Conservation (phyloP, 2,113 vertebrate genomes). For the Kryptolebias marmoratus region DNA sequence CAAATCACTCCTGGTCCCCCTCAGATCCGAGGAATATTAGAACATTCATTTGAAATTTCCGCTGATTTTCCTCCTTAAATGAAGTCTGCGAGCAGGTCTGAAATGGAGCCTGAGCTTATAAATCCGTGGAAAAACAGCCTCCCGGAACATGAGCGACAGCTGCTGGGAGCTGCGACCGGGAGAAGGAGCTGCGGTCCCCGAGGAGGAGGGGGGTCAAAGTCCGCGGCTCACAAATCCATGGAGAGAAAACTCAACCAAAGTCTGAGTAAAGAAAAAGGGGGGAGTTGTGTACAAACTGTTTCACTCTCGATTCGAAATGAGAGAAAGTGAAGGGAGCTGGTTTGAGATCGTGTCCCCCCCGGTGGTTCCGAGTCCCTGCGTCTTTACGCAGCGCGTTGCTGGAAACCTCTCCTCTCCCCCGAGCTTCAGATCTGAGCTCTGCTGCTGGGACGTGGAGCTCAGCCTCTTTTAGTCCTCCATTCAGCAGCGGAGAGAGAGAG, state of each 20-base stretch:
- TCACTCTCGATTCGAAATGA: neutral
- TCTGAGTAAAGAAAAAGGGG: neutral
- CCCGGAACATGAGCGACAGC: conserved; percentile 54
- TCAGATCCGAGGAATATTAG: conserved; percentile 21
- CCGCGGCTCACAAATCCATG: conserved; percentile 51
- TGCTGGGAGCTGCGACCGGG: conserved; percentile 40
- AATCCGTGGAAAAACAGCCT: conserved; percentile 66
- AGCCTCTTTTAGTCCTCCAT: conserved; percentile 21
- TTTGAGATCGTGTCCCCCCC: neutral
- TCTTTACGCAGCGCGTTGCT: conserved; percentile 63
- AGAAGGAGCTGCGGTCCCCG: conserved; percentile 40
- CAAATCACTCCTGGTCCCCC: conserved; percentile 56
- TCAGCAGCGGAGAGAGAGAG: neutral
- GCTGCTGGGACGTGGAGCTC: conserved; percentile 24
- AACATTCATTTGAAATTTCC: conserved; percentile 64
- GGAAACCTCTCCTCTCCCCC: neutral
- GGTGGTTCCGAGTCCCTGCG: conserved; percentile 41
- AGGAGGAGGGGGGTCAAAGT: conserved; percentile 73
- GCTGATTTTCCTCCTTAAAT: conserved; percentile 8
- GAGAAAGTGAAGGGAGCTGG: neutral
- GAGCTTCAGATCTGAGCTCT: conserved; percentile 10
- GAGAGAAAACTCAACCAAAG: conserved; percentile 15
- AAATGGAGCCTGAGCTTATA: conserved; percentile 49
- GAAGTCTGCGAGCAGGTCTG: neutral
- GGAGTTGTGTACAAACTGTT: neutral